Percentiles rank a stretch among this genome's conserved stretches.
phyloP scores from a whole-genome alignment of 2,888 invertebrate genomes.

The Tromatobia lineatoria region DNA sequence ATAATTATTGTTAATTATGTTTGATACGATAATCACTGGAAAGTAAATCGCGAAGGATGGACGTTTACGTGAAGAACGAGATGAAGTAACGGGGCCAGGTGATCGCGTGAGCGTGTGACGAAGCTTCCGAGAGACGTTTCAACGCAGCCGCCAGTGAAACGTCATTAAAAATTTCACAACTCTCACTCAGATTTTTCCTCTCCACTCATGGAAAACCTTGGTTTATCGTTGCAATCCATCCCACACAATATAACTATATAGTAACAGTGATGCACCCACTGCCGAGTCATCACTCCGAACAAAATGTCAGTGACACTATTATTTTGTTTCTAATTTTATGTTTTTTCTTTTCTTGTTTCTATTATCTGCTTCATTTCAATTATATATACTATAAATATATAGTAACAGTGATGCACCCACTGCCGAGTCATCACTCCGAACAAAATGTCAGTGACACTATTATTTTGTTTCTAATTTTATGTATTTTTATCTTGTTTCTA shows the following conservation, averaged over 20 bases:
- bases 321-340: background rate
- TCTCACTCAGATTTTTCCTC: slow-evolving; percentile 22
- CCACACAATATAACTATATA: slow-evolving; percentile 42
- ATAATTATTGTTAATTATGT: slow-evolving; percentile 23
- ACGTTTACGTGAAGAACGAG: slow-evolving; percentile 26
- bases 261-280: slow-evolving; percentile 50
- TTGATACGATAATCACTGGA: slow-evolving; percentile 17
- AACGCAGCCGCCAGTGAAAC: slow-evolving; percentile 36
- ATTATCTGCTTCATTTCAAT: background rate
- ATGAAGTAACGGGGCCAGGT: slow-evolving; percentile 35
- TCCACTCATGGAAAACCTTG: slow-evolving; percentile 54
- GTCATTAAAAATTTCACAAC: slow-evolving; percentile 64
- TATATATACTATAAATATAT: slow-evolving; percentile 1
- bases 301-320: background rate
- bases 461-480: background rate
- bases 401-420: slow-evolving; percentile 48
- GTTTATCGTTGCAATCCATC: slow-evolving; percentile 61
- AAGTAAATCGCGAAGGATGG: slow-evolving; percentile 35
- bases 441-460: background rate
- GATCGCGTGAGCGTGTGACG: slow-evolving; percentile 48
- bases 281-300: slow-evolving; percentile 4
- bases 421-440: slow-evolving; percentile 12
- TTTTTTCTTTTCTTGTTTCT: background rate
- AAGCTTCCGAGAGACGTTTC: slow-evolving; percentile 61
- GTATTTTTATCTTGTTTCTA: background rate